Conservation (phyloP, 2,113 vertebrate species). For the Ameiurus melas region DNA sequence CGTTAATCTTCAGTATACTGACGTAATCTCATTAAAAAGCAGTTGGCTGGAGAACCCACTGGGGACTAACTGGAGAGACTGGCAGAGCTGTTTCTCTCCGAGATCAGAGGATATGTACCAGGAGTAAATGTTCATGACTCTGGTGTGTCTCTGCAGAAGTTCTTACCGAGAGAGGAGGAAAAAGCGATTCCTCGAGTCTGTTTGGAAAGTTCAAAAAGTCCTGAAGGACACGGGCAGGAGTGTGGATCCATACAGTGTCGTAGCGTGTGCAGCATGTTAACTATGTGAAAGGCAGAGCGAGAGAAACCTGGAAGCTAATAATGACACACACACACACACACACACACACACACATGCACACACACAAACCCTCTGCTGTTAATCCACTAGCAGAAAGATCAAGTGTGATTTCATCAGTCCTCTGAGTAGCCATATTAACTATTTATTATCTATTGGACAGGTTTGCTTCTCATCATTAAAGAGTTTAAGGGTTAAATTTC, state of each 20-base stretch:
- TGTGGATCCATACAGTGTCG: neutral
- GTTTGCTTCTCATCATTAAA: neutral
- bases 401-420: neutral
- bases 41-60: neutral
- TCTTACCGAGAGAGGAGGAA: neutral
- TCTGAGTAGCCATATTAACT: neutral
- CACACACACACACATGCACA: constrained; percentile 12
- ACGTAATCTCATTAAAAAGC: neutral
- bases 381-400: neutral
- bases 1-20: neutral
- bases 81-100: neutral
- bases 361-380: neutral
- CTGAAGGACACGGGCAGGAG: constrained; percentile 10
- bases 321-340: neutral
- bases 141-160: neutral
- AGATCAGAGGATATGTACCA: neutral
- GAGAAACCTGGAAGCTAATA: constrained; percentile 28
- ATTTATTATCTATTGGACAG: neutral
- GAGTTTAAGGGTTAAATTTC: neutral
- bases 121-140: constrained; percentile 23
- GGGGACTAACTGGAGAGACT: neutral
- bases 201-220: constrained; percentile 22
- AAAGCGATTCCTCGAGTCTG: neutral
- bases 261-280: constrained; percentile 22
- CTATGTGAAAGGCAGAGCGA: neutral